Percentiles rank a stretch among this genome's conserved stretches.
Evolutionary conservation across 2,797 vertebrate species (phyloP).

Genomic region (Tokudaia muenninki): DNA sequence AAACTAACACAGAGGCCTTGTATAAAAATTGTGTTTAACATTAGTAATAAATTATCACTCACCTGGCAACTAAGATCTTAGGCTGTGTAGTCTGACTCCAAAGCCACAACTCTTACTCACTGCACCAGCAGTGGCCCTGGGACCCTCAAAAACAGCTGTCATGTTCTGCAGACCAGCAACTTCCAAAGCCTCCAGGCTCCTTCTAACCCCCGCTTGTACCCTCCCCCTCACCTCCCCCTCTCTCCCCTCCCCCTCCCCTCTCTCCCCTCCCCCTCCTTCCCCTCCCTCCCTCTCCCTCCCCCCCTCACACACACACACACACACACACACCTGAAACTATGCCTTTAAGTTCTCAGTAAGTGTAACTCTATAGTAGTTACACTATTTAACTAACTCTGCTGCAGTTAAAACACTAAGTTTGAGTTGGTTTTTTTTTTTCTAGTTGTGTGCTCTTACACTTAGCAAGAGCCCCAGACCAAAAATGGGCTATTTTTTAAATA

Average conservation of each 20-base stretch:
- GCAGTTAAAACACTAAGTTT: not conserved
- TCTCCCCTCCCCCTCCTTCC: not conserved
- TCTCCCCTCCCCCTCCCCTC: too few species aligned
- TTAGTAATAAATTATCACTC: not conserved
- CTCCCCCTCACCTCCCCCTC: too few species aligned
- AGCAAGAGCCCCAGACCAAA: not conserved
- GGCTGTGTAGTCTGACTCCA: not conserved
- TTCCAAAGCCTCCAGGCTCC: too few species aligned
- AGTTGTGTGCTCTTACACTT: not conserved
- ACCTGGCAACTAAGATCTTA: not conserved
- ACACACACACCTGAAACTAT: not conserved
- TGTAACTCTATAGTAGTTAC: not conserved
- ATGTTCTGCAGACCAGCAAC: not conserved
- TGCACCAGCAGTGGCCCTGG: not conserved
- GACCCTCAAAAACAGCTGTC: not conserved
- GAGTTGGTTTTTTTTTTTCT: not conserved
- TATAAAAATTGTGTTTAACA: not conserved
- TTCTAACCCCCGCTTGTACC: too few species aligned
- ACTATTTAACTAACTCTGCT: not conserved
- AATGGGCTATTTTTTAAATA: not conserved
- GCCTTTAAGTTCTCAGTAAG: not conserved
- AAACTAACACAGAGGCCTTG: not conserved
- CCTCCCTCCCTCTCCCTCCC: accelerated
- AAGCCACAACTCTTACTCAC: not conserved
- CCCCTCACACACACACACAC: too few species aligned